Percentiles rank a stretch among this genome's conserved stretches.
Evolutionary conservation across 2,113 vertebrate species (phyloP).

Genomic region (Cryptoleucopteryx plumbea): DNA sequence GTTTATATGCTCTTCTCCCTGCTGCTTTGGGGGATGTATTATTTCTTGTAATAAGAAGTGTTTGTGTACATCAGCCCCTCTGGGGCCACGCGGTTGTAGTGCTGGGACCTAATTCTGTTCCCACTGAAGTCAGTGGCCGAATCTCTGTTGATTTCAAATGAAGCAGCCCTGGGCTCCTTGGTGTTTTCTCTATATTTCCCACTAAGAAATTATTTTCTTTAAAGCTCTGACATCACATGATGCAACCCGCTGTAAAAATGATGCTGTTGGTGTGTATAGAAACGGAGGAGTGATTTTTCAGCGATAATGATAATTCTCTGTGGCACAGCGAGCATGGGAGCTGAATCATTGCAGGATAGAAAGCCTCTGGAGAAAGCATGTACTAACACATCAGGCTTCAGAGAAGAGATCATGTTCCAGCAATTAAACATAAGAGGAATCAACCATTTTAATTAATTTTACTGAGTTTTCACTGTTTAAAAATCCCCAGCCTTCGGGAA

Average conservation of each 20-base stretch:
- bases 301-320: not conserved
- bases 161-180: not conserved
- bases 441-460: not conserved
- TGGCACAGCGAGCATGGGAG: not conserved
- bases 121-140: not conserved
- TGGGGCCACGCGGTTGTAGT: not conserved
- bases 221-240: constrained; percentile 54
- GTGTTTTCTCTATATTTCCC: not conserved
- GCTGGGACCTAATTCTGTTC: not conserved
- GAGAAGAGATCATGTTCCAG: not conserved
- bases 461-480: not conserved
- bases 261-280: not conserved
- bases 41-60: not conserved
- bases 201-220: constrained; percentile 10
- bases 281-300: not conserved
- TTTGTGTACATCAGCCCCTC: not conserved
- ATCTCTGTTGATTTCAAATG: not conserved
- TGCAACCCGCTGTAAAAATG: constrained; percentile 55
- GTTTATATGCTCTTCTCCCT: not conserved
- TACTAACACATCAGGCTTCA: not conserved
- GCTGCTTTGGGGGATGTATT: not conserved
- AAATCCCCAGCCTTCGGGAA: not conserved
- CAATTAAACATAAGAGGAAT: not conserved
- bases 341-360: not conserved
- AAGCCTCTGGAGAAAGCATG: not conserved